Evolutionary conservation across 2,888 invertebrate genomes (phyloP).

Genomic region (Acronicta psi): DNA sequence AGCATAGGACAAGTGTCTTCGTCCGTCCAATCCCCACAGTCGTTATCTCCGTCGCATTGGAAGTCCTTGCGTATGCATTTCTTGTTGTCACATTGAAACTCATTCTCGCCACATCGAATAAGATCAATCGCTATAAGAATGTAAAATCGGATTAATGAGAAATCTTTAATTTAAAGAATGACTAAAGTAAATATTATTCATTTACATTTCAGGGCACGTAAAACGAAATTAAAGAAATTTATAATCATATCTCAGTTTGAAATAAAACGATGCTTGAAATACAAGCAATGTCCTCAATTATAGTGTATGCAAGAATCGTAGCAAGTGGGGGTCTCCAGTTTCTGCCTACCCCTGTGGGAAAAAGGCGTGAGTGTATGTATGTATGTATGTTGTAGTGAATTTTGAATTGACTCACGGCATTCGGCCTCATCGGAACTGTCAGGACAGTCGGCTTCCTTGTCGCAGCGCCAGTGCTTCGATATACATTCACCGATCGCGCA

Average conservation of each 20-base stretch:
- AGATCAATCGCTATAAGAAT: constrained; percentile 77
- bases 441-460: constrained; percentile 92
- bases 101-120: constrained; percentile 91
- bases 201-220: too few species aligned
- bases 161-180: background rate
- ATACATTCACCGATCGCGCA: constrained; percentile 93
- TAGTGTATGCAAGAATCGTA: too few species aligned
- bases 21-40: constrained; percentile 96
- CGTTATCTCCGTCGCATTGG: constrained; percentile 95
- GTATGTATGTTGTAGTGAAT: too few species aligned
- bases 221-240: too few species aligned
- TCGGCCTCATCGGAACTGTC: constrained; percentile 93
- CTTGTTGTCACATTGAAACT: constrained; percentile 92
- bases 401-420: constrained; percentile 87
- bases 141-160: background rate
- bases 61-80: constrained; percentile 93
- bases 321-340: too few species aligned
- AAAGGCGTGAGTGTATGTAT: too few species aligned
- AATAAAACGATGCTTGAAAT: too few species aligned
- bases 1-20: constrained; percentile 93
- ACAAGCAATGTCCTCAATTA: background rate
- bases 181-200: too few species aligned
- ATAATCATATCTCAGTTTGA: too few species aligned
- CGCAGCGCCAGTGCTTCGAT: constrained; percentile 92
- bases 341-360: too few species aligned